Percentiles rank a stretch among this genome's conserved stretches.
These are phyloP conservation scores for Saxidomus purpurata DNA, from an alignment of 1,140 invertebrate species.

Conservation along the genomic window DNA sequence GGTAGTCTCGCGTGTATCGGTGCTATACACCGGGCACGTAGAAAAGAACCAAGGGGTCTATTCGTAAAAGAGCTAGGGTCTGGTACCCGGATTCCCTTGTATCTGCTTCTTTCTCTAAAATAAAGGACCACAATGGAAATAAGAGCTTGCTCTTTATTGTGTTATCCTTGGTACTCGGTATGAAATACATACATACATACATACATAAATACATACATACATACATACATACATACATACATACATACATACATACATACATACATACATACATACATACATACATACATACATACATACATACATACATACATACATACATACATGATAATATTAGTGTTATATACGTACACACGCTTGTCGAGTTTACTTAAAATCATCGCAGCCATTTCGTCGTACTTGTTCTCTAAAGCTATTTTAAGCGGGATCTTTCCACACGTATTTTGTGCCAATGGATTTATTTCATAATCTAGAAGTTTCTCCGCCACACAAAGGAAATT, in stretches of 20 bases:
- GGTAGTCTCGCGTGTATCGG: too few relatives aligned
- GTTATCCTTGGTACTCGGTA: too few relatives aligned
- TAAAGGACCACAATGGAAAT: too few relatives aligned
- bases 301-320: conserved; percentile 61
- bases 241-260: conserved; percentile 72
- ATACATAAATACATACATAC: too few relatives aligned
- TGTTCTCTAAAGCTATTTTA: not conserved
- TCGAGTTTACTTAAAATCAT: not conserved
- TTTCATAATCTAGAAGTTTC: not conserved
- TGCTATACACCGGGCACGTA: too few relatives aligned
- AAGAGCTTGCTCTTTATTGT: too few relatives aligned
- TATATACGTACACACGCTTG: not conserved
- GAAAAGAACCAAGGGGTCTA: too few relatives aligned
- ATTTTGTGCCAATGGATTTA: not conserved
- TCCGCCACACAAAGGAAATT: not conserved
- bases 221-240: conserved; percentile 66
- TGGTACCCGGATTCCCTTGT: too few relatives aligned
- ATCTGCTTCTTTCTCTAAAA: too few relatives aligned
- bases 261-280: conserved; percentile 72
- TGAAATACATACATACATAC: conserved; percentile 32
- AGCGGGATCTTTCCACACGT: not conserved
- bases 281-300: conserved; percentile 71
- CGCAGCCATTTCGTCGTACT: not conserved
- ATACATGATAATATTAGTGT: conserved; percentile 64
- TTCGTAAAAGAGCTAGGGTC: too few relatives aligned